Percentiles rank a stretch among this genome's conserved stretches.
phyloP scores from a whole-genome alignment of 1,140 invertebrate genomes.

The Drosophila subobscura region DNA sequence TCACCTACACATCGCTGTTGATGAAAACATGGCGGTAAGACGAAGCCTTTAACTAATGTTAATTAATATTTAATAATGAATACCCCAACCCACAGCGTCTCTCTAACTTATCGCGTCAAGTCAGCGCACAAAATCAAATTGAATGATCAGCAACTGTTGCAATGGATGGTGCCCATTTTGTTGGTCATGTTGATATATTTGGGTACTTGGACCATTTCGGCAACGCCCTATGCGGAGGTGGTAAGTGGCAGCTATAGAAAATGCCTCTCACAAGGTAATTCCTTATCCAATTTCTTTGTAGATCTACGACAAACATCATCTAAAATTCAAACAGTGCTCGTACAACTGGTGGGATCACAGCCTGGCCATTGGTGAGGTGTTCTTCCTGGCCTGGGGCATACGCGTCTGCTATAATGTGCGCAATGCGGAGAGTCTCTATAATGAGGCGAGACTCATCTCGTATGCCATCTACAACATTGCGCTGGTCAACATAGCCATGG shows the following conservation, averaged over 20 bases:
- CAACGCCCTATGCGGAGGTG: conserved; percentile 90
- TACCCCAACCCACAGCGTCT: conserved; percentile 87
- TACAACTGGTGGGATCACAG: conserved; percentile 97
- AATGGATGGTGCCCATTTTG: conserved; percentile 95
- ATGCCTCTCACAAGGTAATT: too few species aligned
- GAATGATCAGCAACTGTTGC: conserved; percentile 94
- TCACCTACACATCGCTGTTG: conserved; percentile 94
- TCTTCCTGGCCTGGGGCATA: conserved; percentile 95
- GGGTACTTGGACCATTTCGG: conserved; percentile 94
- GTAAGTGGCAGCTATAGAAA: conserved; percentile 77
- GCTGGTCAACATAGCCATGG: conserved; percentile 94
- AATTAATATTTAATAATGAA: not conserved
- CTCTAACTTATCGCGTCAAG: conserved; percentile 96
- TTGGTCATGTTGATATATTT: conserved; percentile 94
- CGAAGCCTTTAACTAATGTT: not conserved
- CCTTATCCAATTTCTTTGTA: conserved; percentile 50
- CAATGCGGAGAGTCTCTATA: conserved; percentile 95
- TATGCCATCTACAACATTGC: conserved; percentile 98
- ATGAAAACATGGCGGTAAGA: conserved; percentile 96
- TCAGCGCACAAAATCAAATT: conserved; percentile 96
- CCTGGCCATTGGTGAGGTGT: conserved; percentile 93
- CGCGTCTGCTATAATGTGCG: conserved; percentile 95
- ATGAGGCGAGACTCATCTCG: conserved; percentile 95
- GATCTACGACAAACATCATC: conserved; percentile 88
- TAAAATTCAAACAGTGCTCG: conserved; percentile 94